Percentiles rank a stretch among this genome's conserved stretches.
Conservation (phyloP, 2,888 invertebrate species). For the Liopterus haemorrhoidalis region DNA sequence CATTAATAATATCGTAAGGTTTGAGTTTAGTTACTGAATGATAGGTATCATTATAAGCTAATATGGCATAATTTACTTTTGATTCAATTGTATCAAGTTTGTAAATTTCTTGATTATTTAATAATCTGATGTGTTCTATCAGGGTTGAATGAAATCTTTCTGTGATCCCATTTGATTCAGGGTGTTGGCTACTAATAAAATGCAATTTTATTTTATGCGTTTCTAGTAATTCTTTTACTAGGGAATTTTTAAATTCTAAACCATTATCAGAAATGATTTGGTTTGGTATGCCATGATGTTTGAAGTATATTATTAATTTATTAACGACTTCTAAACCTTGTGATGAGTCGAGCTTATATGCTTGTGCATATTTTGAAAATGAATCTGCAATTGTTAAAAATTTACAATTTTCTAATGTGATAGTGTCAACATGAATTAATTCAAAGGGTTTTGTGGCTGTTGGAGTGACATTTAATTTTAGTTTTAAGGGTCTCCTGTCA, state of each 20-base stretch:
- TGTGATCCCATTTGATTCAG: constrained; percentile 2
- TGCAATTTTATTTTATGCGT: constrained; percentile 6
- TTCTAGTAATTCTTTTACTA: constrained; percentile 1
- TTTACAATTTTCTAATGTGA: constrained; percentile 18
- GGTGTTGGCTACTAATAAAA: constrained; percentile 2
- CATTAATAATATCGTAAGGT: too few species aligned
- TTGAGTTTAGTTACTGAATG: too few species aligned
- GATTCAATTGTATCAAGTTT: too few species aligned
- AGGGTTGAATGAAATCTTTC: constrained; percentile 10
- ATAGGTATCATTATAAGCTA: too few species aligned
- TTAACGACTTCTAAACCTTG: not conserved
- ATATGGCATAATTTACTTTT: too few species aligned
- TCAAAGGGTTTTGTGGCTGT: constrained; percentile 25
- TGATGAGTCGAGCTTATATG: not conserved
- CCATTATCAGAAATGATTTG: constrained; percentile 7
- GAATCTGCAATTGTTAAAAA: not conserved
- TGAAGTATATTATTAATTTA: not conserved
- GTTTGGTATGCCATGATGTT: not conserved
- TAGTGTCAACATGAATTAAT: constrained; percentile 25
- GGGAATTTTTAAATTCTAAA: not conserved
- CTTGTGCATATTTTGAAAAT: constrained; percentile 6
- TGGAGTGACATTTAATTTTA: constrained; percentile 21
- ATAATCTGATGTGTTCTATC: too few species aligned
- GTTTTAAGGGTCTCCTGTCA: constrained; percentile 20
- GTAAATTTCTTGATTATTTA: constrained; percentile 2